Evolutionary conservation across 2,888 invertebrate species (phyloP).

Genomic region (Aleiodes alternator): DNA sequence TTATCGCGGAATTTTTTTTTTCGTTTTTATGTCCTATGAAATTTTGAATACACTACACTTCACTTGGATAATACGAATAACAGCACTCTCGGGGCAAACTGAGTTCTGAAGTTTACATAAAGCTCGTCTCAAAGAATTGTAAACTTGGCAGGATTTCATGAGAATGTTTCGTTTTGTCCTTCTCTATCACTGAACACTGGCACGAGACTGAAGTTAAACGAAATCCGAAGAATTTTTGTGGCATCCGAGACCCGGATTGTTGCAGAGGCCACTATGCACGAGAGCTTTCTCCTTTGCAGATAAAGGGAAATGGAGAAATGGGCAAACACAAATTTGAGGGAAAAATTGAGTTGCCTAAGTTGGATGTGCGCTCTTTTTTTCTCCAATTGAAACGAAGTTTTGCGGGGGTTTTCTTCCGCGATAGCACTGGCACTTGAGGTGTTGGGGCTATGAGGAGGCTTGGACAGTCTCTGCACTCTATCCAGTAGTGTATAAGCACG

Average conservation of each 20-base stretch:
- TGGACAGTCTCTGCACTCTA: conserved; percentile 14
- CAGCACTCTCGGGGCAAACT: too few relatives aligned
- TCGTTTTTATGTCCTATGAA: not conserved
- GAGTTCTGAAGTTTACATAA: conserved; percentile 54
- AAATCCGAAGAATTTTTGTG: conserved; percentile 9
- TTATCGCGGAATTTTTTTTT: not conserved
- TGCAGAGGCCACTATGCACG: not conserved
- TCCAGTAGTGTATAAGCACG: not conserved
- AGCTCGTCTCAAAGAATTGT: conserved; percentile 41
- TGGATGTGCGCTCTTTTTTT: too few relatives aligned
- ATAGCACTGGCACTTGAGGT: not conserved
- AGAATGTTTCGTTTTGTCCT: conserved; percentile 41
- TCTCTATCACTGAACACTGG: conserved; percentile 37
- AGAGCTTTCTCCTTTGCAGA: not conserved
- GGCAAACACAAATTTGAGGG: not conserved
- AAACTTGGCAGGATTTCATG: conserved; percentile 54
- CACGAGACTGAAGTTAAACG: not conserved
- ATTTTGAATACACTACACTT: not conserved
- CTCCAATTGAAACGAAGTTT: too few relatives aligned
- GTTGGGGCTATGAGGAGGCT: too few relatives aligned
- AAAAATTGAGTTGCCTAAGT: too few relatives aligned
- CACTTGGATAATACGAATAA: too few relatives aligned
- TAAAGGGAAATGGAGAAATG: not conserved
- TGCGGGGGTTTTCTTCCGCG: conserved; percentile 4
- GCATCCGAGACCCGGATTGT: conserved; percentile 9